Percentiles rank a stretch among this genome's conserved stretches.
These are phyloP conservation scores for Spinus olivaceus DNA, from an alignment of 2,797 vertebrate genomes.

Conservation along the genomic window DNA sequence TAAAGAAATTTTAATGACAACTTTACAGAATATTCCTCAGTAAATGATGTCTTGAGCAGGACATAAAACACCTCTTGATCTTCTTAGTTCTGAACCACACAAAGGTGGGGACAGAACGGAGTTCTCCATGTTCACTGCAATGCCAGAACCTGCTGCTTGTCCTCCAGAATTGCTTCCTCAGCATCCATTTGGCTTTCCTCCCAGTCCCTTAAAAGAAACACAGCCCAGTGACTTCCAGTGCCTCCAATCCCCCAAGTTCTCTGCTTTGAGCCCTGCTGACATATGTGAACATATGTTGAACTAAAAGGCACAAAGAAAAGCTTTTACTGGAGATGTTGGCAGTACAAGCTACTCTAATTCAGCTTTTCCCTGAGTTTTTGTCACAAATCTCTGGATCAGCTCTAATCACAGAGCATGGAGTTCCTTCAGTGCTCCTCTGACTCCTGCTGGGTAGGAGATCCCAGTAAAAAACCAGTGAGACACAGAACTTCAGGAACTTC, in stretches of 20 bases:
- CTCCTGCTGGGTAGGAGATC: neutral
- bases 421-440: neutral
- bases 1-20: constrained; percentile 55
- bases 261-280: neutral
- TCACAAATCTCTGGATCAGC: neutral
- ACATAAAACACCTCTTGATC: neutral
- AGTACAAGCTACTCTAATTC: neutral
- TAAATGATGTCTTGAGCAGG: neutral
- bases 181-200: constrained; percentile 70
- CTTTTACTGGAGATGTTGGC: neutral
- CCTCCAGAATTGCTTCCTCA: constrained; percentile 72
- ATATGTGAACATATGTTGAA: neutral
- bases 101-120: neutral
- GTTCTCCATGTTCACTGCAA: constrained; percentile 51
- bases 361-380: neutral
- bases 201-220: constrained; percentile 45
- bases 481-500: neutral
- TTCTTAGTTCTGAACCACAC: neutral
- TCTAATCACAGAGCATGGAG: neutral
- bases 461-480: neutral
- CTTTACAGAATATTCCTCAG: constrained; percentile 6
- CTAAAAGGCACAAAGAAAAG: neutral
- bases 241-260: neutral
- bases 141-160: constrained; percentile 72
- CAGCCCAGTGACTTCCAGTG: neutral